Evolutionary conservation across 2,797 vertebrate species (phyloP).

Genomic region (Anniella stebbinsi): DNA sequence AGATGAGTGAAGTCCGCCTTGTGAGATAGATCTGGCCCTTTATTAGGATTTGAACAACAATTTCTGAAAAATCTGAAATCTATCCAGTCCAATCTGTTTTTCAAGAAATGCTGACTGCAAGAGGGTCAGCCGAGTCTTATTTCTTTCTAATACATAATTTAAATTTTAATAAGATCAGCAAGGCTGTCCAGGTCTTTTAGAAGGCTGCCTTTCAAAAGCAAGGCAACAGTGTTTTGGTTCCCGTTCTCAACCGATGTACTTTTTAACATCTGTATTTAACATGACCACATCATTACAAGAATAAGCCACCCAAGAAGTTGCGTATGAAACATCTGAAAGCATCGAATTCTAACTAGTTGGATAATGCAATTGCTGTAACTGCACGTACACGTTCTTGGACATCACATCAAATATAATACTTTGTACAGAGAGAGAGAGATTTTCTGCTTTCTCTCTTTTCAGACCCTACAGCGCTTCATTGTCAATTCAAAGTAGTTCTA

Average conservation of each 20-base stretch:
- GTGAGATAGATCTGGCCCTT: slow-evolving; percentile 30
- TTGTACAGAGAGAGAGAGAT: slow-evolving; percentile 60
- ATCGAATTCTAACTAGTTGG: slow-evolving; percentile 35
- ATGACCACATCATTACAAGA: not conserved
- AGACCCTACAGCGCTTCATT: slow-evolving; percentile 1
- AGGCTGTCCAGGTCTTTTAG: slow-evolving; percentile 47
- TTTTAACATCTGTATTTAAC: slow-evolving; percentile 40
- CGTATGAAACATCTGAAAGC: not conserved
- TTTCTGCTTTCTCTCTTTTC: slow-evolving; percentile 60
- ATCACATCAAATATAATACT: slow-evolving; percentile 38
- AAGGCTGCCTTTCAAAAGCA: slow-evolving; percentile 70
- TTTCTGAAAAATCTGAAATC: slow-evolving; percentile 54
- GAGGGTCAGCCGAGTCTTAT: slow-evolving; percentile 46
- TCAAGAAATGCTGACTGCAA: slow-evolving; percentile 6
- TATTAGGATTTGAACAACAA: slow-evolving; percentile 57
- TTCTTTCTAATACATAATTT: slow-evolving; percentile 55
- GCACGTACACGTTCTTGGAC: slow-evolving; percentile 49
- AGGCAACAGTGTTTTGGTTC: slow-evolving; percentile 71
- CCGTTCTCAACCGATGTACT: slow-evolving; percentile 28
- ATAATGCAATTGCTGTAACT: slow-evolving; percentile 20
- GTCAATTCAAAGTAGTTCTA: not conserved
- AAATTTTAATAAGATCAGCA: slow-evolving; percentile 53
- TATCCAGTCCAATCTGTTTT: slow-evolving; percentile 26
- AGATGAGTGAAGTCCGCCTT: slow-evolving; percentile 12
- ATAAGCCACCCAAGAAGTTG: slow-evolving; percentile 16